These are phyloP conservation scores for Prunella strophiata DNA, from an alignment of 2,797 vertebrate species.

Conservation along the genomic window DNA sequence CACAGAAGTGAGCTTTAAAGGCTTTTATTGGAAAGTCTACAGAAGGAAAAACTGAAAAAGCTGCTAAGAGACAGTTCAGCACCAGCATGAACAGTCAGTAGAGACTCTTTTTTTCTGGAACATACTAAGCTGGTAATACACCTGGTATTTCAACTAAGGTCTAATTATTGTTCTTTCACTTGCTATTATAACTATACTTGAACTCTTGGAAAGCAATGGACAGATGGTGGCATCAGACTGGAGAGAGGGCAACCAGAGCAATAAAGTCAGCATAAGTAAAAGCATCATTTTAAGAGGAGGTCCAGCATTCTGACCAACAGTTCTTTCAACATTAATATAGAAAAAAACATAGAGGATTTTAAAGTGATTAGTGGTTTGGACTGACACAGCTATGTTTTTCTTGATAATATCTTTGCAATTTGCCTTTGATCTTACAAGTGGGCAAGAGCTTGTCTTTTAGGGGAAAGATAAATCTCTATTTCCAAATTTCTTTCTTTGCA, in stretches of 20 bases:
- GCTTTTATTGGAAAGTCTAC: background rate
- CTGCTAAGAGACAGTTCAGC: background rate
- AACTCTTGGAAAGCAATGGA: background rate
- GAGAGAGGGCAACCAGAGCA: background rate
- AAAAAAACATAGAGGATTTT: background rate
- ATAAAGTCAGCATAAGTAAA: background rate
- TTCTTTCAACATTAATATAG: background rate
- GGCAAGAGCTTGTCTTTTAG: background rate
- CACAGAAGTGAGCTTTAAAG: constrained; percentile 2
- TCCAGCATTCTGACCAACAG: background rate
- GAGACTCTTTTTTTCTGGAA: constrained; percentile 3
- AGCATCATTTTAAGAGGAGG: background rate
- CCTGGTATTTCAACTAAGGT: background rate
- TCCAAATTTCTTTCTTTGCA: background rate
- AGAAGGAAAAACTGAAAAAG: background rate
- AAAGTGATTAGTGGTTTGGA: background rate
- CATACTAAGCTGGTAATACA: background rate
- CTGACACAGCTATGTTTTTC: background rate
- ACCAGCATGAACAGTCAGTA: background rate
- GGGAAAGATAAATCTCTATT: background rate
- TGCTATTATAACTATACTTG: background rate
- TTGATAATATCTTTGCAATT: background rate
- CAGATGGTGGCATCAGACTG: background rate
- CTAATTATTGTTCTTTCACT: background rate
- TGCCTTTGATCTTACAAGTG: background rate